These are phyloP conservation scores for Argopecten irradians DNA, from an alignment of 1,140 invertebrate species.

Conservation along the genomic window DNA sequence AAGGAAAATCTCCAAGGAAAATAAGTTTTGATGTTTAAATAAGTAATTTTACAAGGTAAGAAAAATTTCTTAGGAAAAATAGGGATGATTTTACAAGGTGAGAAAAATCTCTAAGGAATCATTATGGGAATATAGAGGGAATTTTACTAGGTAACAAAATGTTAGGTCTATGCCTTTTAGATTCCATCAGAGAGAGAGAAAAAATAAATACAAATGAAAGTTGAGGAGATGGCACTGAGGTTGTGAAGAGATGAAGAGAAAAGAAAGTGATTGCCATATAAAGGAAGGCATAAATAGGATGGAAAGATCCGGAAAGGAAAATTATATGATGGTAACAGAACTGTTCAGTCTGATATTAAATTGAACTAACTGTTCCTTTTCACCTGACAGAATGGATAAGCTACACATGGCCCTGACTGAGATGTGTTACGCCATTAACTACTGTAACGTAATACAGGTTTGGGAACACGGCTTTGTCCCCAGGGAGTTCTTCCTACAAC, in stretches of 20 bases:
- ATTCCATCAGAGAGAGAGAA: too few species aligned
- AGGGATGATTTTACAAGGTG: background rate
- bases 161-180: too few species aligned
- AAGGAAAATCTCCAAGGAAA: background rate
- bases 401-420: constrained; percentile 99
- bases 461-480: constrained; percentile 99
- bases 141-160: too few species aligned
- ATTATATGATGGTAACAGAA: background rate
- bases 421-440: constrained; percentile 97
- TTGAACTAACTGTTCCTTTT: background rate
- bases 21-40: background rate
- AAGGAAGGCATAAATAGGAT: background rate
- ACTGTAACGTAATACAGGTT: constrained; percentile 96
- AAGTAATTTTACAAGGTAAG: background rate
- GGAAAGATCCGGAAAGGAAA: background rate
- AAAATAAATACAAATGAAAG: too few species aligned
- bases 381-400: constrained; percentile 91
- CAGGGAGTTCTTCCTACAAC: constrained; percentile 96
- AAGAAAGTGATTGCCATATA: too few species aligned
- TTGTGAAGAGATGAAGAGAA: too few species aligned
- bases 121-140: background rate
- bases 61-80: background rate
- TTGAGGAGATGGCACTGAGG: too few species aligned
- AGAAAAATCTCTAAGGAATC: background rate
- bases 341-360: background rate